Percentiles rank a stretch among this genome's conserved stretches.
Evolutionary conservation across 2,113 vertebrate species (phyloP).

Genomic region (Peromyscus polionotus): DNA sequence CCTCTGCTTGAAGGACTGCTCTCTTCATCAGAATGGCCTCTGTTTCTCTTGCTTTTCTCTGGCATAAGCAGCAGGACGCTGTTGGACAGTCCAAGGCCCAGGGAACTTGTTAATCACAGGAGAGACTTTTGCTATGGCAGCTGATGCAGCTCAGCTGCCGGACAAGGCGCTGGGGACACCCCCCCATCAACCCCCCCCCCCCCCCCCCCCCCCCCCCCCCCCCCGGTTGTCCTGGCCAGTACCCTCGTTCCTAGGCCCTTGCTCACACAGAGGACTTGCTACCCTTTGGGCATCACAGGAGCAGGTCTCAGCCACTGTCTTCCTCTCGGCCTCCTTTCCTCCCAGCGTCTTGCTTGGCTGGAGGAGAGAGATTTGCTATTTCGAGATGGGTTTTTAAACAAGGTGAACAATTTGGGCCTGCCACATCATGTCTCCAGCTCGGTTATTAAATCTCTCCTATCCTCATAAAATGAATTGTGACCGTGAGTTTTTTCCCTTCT

Average conservation of each 20-base stretch:
- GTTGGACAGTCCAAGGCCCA: neutral
- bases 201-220: neutral
- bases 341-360: rapidly evolving
- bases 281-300: neutral
- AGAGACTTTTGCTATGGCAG: neutral
- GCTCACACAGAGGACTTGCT: neutral
- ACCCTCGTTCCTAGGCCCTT: neutral
- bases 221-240: neutral
- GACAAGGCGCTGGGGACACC: neutral
- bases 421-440: neutral
- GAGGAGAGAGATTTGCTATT: neutral
- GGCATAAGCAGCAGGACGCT: neutral
- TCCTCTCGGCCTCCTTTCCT: neutral
- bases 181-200: too few species aligned
- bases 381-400: neutral
- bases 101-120: neutral
- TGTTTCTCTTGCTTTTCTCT: too few species aligned
- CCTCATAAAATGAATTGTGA: neutral
- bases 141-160: neutral
- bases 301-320: neutral
- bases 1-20: neutral
- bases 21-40: neutral
- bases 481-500: neutral
- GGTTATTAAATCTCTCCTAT: neutral
- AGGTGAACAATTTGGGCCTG: neutral